A percentile compares a stretch with the other conserved stretches of the same genome.
These are phyloP conservation scores for Calameuta filiformis DNA, from an alignment of 2,888 invertebrate species.

Conservation along the genomic window DNA sequence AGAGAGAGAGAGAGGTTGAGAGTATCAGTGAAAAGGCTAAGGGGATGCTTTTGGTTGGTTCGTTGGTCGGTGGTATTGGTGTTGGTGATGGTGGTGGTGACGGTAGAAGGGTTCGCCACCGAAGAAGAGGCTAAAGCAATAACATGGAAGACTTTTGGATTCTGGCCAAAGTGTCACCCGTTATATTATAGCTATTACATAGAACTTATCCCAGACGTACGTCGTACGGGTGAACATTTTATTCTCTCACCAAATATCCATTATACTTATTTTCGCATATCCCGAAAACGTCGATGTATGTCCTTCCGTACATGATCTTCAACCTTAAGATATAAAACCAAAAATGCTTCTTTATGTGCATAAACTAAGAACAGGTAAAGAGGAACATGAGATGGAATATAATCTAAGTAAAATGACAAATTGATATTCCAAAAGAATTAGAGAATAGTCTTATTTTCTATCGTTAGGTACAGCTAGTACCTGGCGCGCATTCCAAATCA, in stretches of 20 bases:
- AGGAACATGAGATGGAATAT: background rate
- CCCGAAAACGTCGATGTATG: background rate
- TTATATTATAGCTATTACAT: slow-evolving; percentile 56
- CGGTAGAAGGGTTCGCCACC: background rate
- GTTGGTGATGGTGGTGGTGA: background rate
- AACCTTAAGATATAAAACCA: background rate
- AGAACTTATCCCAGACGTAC: slow-evolving; percentile 48
- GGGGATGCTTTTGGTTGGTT: background rate
- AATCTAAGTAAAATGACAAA: background rate
- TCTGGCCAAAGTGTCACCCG: slow-evolving; percentile 52
- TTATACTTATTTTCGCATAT: background rate
- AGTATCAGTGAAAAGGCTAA: background rate
- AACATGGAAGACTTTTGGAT: slow-evolving; percentile 51
- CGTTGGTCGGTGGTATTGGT: background rate
- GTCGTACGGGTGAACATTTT: slow-evolving; percentile 45
- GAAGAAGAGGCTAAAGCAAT: slow-evolving; percentile 37
- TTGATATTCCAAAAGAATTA: background rate
- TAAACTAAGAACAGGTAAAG: background rate
- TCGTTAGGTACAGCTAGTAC: background rate
- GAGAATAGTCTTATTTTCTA: background rate
- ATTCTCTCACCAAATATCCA: slow-evolving; percentile 30
- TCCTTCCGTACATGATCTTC: background rate
- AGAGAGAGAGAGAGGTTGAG: slow-evolving; percentile 22
- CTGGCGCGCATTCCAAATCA: background rate
- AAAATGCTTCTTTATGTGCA: background rate